Base-by-base conservation (phyloP, 2,113 vertebrate species). In the Typhlomys cinereus region DNA sequence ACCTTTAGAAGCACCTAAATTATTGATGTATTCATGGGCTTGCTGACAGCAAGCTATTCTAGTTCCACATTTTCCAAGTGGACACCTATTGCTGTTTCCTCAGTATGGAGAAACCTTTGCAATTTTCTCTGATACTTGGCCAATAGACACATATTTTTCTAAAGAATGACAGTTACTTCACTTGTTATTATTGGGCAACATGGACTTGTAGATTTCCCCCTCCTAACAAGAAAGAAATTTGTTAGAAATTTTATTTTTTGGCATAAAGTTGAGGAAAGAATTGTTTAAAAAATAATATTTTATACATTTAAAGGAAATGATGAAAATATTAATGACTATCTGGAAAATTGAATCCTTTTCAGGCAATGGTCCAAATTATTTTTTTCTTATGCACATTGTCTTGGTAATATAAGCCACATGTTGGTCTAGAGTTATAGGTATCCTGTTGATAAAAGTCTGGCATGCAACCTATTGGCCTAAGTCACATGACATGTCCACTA, bases 11-110 rank as follows among this genome's bases (percentile, higher is more conserved):
- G 18, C 11, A 3, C 76, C 82, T 94, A 71, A 93, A 89, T 88
- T 96, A 94, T 94, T 90, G 73, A 94, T 73, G 17, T 71, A 6
- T 83, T 85, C 75, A 71, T 48, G 66, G 86, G 71, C 44, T 83
- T 91, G 76, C 89, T 92, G 83, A 94, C 46, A 80, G 8, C 52
- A 81, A 81, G 23, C 4, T 92, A 96, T 90, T 84, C 50, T 80
- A 13, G 3, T 62, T 5, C 31, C 7, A 82, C 21, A 7, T 12
- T 95, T 86, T 50, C 46, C 52, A 1, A 46, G 78, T 50, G 59
- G 27, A 91, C 82, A 88, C 50, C 4, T 12, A 73, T 4, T 69
- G 20, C 29, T 71, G 6, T 39, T 78, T 90, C 39, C 79, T 64
- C 7, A 86, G 46, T 80, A 25, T 27, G 59, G 84, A 91, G 71